phyloP scores from a whole-genome alignment of 92 coral and sea anemone genomes.

The Epizoanthus rinbou region DNA sequence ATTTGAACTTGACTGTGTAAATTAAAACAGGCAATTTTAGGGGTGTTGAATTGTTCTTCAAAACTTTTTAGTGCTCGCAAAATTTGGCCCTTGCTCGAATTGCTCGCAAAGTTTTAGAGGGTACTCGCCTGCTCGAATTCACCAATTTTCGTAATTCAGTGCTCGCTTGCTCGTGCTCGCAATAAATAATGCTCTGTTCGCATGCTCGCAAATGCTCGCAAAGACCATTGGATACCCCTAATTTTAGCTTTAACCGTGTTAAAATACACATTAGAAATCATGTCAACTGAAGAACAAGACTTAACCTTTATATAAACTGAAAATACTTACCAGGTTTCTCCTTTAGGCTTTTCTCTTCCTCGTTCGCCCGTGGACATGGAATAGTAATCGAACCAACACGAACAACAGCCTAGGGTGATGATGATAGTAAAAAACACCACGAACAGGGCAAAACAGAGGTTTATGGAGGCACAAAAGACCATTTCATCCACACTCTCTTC shows the following conservation, averaged over 20 bases:
- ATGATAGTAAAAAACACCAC: constrained; percentile 91
- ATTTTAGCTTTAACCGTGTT: not conserved
- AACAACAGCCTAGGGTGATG: constrained; percentile 93
- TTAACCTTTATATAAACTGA: not conserved
- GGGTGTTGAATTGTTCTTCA: too few relatives aligned
- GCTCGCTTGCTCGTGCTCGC: too few relatives aligned
- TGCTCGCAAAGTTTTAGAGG: too few relatives aligned
- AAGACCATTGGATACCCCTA: too few relatives aligned
- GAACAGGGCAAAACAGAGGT: constrained; percentile 95
- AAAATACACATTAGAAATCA: not conserved
- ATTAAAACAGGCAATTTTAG: not conserved
- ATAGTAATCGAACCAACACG: constrained; percentile 98
- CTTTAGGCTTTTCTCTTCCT: constrained; percentile 67
- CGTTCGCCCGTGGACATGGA: constrained; percentile 82
- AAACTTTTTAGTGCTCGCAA: too few relatives aligned
- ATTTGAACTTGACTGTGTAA: constrained; percentile 58
- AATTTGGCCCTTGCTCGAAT: too few relatives aligned
- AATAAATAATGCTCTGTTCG: too few relatives aligned
- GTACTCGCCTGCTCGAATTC: too few relatives aligned
- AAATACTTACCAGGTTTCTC: constrained; percentile 86
- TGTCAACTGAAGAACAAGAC: not conserved
- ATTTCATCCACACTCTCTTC: constrained; percentile 77
- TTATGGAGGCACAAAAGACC: constrained; percentile 98
- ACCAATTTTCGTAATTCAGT: too few relatives aligned
- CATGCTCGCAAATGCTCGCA: too few relatives aligned